phyloP scores from a whole-genome alignment of 1,140 invertebrate genomes.

The Belonocnema kinseyi region DNA sequence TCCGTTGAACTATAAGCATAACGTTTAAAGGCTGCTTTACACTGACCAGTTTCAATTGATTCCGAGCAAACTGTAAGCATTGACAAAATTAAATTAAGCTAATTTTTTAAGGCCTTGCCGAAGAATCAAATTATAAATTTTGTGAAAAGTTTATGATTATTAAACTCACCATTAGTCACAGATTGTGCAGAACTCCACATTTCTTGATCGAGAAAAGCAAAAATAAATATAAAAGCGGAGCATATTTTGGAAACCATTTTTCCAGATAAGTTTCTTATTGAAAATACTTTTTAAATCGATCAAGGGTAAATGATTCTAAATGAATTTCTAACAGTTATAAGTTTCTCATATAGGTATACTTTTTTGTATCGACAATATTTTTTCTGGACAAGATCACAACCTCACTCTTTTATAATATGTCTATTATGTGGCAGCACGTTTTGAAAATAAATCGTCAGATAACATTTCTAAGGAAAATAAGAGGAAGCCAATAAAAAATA shows the following conservation, averaged over 20 bases:
- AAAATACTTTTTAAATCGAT: background rate
- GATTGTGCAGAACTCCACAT: background rate
- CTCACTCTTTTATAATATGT: background rate
- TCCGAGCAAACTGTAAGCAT: slow-evolving; percentile 8
- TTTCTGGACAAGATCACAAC: background rate
- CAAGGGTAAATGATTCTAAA: background rate
- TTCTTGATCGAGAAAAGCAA: background rate
- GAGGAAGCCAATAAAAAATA: too few relatives aligned
- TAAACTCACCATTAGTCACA: background rate
- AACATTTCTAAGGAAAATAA: too few relatives aligned
- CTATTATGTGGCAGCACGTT: background rate
- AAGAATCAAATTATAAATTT: background rate
- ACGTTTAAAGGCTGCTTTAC: background rate
- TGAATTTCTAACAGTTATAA: background rate
- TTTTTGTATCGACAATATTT: background rate
- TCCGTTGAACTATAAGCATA: background rate
- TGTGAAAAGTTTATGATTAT: background rate
- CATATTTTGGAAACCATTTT: slow-evolving; percentile 1
- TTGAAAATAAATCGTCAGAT: background rate
- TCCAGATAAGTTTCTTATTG: background rate
- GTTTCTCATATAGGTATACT: background rate
- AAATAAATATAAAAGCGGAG: background rate
- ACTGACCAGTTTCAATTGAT: background rate
- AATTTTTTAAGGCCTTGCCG: background rate
- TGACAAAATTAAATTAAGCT: background rate